Percentiles rank a stretch among this genome's conserved stretches.
Conservation (phyloP, 2,797 vertebrate species). For the Fundulus diaphanus region DNA sequence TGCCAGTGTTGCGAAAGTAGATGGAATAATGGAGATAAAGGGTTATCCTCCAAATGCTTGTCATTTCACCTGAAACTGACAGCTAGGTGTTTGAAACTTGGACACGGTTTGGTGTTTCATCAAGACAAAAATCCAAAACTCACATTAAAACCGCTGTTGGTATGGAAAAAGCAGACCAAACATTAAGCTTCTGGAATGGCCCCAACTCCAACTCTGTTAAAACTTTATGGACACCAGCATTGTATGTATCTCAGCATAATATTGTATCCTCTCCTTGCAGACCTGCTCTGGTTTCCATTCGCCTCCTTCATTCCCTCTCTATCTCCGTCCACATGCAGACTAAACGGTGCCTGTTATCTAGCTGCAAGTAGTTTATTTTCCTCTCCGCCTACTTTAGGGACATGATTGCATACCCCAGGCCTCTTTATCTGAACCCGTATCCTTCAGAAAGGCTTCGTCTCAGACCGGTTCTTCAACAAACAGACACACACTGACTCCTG, state of each 20-base stretch:
- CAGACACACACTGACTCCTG: slow-evolving; percentile 13
- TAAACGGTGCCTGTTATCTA: slow-evolving; percentile 55
- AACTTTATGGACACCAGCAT: not conserved
- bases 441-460: slow-evolving; percentile 38
- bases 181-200: not conserved
- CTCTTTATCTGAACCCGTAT: slow-evolving; percentile 36
- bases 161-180: not conserved
- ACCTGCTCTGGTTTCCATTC: slow-evolving; percentile 22
- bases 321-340: slow-evolving; percentile 24
- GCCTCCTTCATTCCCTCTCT: slow-evolving; percentile 16
- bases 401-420: slow-evolving; percentile 41
- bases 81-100: not conserved
- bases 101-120: not conserved
- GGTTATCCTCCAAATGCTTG: not conserved
- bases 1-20: not conserved
- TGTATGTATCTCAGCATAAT: not conserved
- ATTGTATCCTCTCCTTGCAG: slow-evolving; percentile 1
- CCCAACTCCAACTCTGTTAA: not conserved
- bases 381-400: slow-evolving; percentile 43
- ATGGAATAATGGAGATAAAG: not conserved
- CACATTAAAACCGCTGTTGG: not conserved
- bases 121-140: not conserved
- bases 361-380: slow-evolving; percentile 54
- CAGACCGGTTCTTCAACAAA: slow-evolving; percentile 18
- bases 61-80: not conserved